phyloP scores from a whole-genome alignment of 2,888 invertebrate species.

The Callyntrura guangdongensis region DNA sequence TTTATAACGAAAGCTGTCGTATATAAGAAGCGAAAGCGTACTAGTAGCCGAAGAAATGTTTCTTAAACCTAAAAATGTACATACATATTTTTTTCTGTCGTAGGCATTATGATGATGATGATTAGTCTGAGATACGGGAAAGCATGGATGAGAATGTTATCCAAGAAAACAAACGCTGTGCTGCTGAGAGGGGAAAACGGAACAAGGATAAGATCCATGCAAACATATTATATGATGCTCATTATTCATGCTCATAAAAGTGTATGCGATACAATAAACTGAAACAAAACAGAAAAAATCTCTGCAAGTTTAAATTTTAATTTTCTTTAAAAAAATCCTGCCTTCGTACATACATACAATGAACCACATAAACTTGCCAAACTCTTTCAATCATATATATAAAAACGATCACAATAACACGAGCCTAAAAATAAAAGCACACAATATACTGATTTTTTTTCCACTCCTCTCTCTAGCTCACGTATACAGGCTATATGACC shows the following conservation, averaged over 20 bases:
- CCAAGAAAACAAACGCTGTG: conserved; percentile 29
- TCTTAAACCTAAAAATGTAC: neutral
- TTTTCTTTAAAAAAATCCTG: neutral
- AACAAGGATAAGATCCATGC: conserved; percentile 37
- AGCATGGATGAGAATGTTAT: conserved; percentile 63
- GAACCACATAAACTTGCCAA: conserved; percentile 56
- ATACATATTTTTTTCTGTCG: neutral
- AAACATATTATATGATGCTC: conserved; percentile 19
- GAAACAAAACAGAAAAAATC: conserved; percentile 12
- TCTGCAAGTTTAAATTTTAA: neutral
- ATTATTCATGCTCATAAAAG: conserved; percentile 45
- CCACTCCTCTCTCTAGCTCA: neutral
- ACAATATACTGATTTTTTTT: conserved; percentile 46
- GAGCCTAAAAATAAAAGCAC: conserved; percentile 36
- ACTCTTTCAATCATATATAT: conserved; percentile 42
- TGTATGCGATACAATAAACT: conserved; percentile 13
- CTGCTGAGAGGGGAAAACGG: conserved; percentile 13
- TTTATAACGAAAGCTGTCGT: neutral
- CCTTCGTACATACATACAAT: conserved; percentile 18
- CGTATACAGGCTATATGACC: neutral
- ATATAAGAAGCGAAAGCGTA: neutral
- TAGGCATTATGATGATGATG: neutral
- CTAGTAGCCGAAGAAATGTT: no score
- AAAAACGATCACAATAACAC: conserved; percentile 13
- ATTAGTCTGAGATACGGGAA: neutral